A percentile compares a stretch with the other conserved stretches of the same genome.
phyloP scores from a whole-genome alignment of 2,113 vertebrate genomes.

The Nibea albiflora region DNA sequence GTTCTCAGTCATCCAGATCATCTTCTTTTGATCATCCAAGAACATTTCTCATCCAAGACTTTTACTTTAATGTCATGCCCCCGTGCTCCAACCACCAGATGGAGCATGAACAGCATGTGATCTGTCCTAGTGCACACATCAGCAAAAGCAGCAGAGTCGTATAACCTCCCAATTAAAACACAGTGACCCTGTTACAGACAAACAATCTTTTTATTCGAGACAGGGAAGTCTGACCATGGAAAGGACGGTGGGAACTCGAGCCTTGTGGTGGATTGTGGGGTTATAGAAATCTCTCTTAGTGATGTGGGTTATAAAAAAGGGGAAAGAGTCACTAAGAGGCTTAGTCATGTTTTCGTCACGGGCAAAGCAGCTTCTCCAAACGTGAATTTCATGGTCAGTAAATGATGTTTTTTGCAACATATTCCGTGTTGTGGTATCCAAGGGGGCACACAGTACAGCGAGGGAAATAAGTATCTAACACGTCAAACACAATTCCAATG shows the following conservation, averaged over 20 bases:
- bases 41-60: neutral
- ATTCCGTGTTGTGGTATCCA: neutral
- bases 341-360: constrained; percentile 53
- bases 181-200: neutral
- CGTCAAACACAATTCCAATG: too few relatives aligned
- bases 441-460: too few relatives aligned
- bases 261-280: constrained; percentile 41
- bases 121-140: constrained; percentile 24
- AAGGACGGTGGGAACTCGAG: constrained; percentile 67
- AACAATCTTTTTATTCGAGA: constrained; percentile 52
- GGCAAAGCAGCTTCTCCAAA: constrained; percentile 45
- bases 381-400: neutral
- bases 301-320: constrained; percentile 20
- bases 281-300: constrained; percentile 41
- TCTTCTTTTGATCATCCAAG: too few relatives aligned
- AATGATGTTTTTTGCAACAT: constrained; percentile 11
- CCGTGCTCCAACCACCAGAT: constrained; percentile 47
- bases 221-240: constrained; percentile 75
- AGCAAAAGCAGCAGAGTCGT: constrained; percentile 22
- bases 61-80: neutral
- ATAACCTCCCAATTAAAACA: neutral
- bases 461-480: too few relatives aligned
- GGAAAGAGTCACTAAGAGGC: constrained; percentile 29
- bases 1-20: too few relatives aligned
- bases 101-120: constrained; percentile 33